Base-by-base conservation (phyloP, 1,140 invertebrate species). In the Drosophila virilis region DNA sequence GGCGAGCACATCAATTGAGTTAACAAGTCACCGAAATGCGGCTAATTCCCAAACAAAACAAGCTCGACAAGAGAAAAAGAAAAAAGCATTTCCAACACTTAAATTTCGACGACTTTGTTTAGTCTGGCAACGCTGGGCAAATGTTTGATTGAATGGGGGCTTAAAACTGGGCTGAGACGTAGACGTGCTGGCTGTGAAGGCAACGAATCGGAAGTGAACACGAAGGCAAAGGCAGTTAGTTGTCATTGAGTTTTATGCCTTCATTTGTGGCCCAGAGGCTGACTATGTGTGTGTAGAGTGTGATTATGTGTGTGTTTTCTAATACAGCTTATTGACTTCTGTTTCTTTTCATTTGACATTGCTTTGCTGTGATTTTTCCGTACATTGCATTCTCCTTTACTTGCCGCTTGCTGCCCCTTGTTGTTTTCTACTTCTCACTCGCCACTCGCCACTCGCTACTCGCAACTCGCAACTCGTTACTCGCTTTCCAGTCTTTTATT, bases 91-190 rank as follows among this genome's bases (percentile, higher is more conserved):
- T 50, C 38, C 40, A 64, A 61, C 57, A 61, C 57, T 69, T 52
- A 38, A 60, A 61, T 66, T 51, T 38, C 46, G 61, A 62, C 66
- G 73, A 78, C 77, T 74, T 65, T 82, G 74, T 62, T 73, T 65
- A 65, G 61, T 65, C 42, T 22, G 64, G 42, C 35, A 57, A 40
- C 22, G 67, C 22, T 66, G 54, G 46, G 37, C n/a, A 60, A 74
- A 78, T 82, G 75, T 77, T 78, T 77, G 64, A 82, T 69, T 74
- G 55, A 65, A 66, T 50, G 57, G 13, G 17, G 38, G 22, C 22
- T 28, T 5, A 28, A 28, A 28, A 28, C 22, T 28, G 22, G 22
- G 22, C 4, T 8, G 33, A n/a, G 17, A 6, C 50, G 38, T 7
- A n/a, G 17, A 6, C 50, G 38, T 7, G 61, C 22, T 13, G 38